Percentiles rank a stretch among this genome's conserved stretches.
Evolutionary conservation across 2,113 vertebrate species (phyloP).

Genomic region (Centropus unirufus): DNA sequence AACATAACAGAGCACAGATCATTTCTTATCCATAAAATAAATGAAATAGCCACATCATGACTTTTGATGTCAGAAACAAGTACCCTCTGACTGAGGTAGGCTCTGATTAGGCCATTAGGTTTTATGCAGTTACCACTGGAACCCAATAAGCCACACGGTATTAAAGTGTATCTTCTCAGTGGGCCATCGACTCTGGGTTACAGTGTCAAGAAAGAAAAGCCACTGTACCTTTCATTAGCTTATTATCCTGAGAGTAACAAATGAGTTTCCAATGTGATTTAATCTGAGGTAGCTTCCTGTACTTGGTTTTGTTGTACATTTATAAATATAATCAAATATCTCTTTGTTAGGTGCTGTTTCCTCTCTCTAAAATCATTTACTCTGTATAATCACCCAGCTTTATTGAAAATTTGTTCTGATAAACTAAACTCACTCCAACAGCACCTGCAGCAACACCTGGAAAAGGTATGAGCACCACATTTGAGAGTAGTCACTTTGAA

Average conservation of each 20-base stretch:
- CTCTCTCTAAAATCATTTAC: not conserved
- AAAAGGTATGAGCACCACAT: not conserved
- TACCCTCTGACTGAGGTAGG: not conserved
- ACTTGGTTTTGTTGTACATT: not conserved
- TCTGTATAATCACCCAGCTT: not conserved
- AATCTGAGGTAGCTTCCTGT: not conserved
- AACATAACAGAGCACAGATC: not conserved
- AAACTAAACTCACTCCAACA: not conserved
- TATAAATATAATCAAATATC: not conserved
- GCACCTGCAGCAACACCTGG: conserved; percentile 10
- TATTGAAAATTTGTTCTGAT: not conserved
- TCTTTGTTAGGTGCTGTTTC: not conserved
- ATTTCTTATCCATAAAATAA: not conserved
- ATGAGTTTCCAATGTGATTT: not conserved
- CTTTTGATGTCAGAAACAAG: not conserved
- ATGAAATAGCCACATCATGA: not conserved
- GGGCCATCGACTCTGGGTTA: not conserved
- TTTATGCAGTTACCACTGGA: not conserved
- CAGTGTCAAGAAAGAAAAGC: not conserved
- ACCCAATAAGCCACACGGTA: not conserved
- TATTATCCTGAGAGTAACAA: not conserved
- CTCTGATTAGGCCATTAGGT: not conserved
- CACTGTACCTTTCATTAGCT: not conserved
- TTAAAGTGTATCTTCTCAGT: not conserved
- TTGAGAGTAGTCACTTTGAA: not conserved